Evolutionary conservation across 2,888 invertebrate genomes (phyloP), one percentile per base, ranked within the genome.

Genomic region (Coleophora deauratella): DNA sequence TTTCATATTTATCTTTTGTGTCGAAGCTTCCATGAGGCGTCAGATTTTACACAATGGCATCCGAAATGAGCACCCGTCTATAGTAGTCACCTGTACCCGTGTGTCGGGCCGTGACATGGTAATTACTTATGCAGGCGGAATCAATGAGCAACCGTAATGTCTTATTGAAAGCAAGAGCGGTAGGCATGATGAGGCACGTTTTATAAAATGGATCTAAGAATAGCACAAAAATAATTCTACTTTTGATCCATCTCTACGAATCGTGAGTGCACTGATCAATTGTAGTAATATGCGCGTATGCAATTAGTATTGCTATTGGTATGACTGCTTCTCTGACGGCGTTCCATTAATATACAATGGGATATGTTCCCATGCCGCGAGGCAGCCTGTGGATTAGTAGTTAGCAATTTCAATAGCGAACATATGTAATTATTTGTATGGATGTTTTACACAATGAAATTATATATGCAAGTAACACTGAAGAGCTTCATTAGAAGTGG

Each of bases 391-490:
- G 55, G 56, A 61, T 61, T 59, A 61, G 57, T 51, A 54, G 49
- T 50, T 49, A 46, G 46, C 45, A 50, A 54, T 55, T 54, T 51
- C 46, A 56, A 55, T 55, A 52, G 47, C 52, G 56, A 51, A 55
- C 59, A 53, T 60, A 44, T 55, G 59, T 60, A 72, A 71, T 69
- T 68, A 72, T 66, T 61, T 54, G 50, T 57, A 53, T 55, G 61
- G 57, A 57, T 50, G 47, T 51, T 51, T 59, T 49, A 51, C 57
- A 65, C 64, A 61, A 70, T 59, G 55, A 64, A 69, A 70, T 69
- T 69, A 70, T 60, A 61, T 62, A 61, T 62, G 30, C 57, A 55
- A 52, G 59, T 65, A 49, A 47, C 21, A 15, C 40, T 12, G 27
- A 41, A 15, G 13, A 15, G 11, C 33, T 33, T 35, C 31, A 41